These are phyloP conservation scores for Onychorhynchus coronatus DNA, from an alignment of 2,113 vertebrate species.

Conservation along the genomic window DNA sequence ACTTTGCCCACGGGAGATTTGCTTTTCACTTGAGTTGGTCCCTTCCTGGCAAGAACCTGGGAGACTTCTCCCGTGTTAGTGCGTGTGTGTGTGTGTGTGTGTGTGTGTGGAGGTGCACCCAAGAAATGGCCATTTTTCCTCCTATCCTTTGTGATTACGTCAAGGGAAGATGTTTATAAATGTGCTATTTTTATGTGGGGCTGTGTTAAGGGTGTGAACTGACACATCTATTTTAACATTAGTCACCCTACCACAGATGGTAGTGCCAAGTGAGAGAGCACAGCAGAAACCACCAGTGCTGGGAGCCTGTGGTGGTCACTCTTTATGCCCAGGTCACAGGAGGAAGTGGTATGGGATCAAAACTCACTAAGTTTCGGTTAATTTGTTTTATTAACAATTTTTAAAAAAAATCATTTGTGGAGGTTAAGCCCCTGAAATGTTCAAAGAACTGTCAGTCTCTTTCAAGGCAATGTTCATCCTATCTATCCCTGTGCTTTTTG, in stretches of 20 bases:
- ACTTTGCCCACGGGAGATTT: not conserved
- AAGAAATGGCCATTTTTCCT: not conserved
- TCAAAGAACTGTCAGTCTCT: not conserved
- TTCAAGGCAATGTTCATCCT: not conserved
- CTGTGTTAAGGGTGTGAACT: not conserved
- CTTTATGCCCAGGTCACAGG: not conserved
- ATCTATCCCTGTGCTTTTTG: not conserved
- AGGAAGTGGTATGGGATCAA: not conserved
- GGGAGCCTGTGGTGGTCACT: not conserved
- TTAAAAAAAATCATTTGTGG: accelerated
- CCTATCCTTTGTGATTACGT: not conserved
- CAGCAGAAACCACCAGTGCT: not conserved
- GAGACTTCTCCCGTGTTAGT: not conserved
- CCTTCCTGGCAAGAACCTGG: not conserved
- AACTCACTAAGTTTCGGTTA: not conserved
- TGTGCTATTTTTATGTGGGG: not conserved
- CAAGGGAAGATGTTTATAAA: not conserved
- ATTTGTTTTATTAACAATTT: not conserved
- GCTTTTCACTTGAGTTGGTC: not conserved
- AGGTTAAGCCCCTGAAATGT: not conserved
- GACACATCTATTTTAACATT: not conserved
- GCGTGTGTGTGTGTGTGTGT: not conserved
- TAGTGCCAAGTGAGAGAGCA: not conserved
- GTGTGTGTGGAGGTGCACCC: not conserved
- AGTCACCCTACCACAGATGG: not conserved